Evolutionary conservation across 1,140 invertebrate genomes (phyloP).

Genomic region (Leptinotarsa undecemlineata): DNA sequence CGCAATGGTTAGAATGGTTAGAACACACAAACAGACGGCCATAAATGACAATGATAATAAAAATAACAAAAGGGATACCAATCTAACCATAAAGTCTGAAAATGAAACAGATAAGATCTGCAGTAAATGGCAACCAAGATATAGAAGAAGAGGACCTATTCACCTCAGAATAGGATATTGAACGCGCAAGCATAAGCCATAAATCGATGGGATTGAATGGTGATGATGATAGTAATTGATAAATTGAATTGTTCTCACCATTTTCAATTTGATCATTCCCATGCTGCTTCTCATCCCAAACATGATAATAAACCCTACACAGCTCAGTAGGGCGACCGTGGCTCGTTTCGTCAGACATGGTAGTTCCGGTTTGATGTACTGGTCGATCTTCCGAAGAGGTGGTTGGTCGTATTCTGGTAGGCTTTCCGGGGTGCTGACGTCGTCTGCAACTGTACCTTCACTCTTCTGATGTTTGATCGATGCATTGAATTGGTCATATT

Average conservation of each 20-base stretch:
- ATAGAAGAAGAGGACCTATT: no score
- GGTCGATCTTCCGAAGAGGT: slow-evolving; percentile 83
- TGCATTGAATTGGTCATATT: slow-evolving; percentile 66
- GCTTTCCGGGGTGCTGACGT: slow-evolving; percentile 64
- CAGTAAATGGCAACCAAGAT: no score
- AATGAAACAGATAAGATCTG: no score
- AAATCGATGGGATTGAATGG: no score
- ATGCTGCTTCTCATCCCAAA: slow-evolving; percentile 96
- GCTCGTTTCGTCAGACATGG: slow-evolving; percentile 86
- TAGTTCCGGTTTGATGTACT: slow-evolving; percentile 84
- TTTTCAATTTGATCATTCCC: slow-evolving; percentile 88
- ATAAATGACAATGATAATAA: no score
- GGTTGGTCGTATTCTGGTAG: slow-evolving; percentile 76
- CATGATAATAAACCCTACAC: slow-evolving; percentile 89
- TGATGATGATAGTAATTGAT: neutral
- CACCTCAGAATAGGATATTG: no score
- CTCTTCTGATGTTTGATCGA: slow-evolving; percentile 57
- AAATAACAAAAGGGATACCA: no score
- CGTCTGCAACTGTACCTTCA: slow-evolving; percentile 59
- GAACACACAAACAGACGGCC: no score
- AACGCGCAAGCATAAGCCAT: no score
- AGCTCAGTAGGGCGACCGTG: slow-evolving; percentile 83
- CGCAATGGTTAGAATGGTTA: no score
- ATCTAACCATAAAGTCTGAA: no score
- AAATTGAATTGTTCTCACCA: slow-evolving; percentile 24